phyloP scores from a whole-genome alignment of 2,888 invertebrate species.

The Sericinus montela region DNA sequence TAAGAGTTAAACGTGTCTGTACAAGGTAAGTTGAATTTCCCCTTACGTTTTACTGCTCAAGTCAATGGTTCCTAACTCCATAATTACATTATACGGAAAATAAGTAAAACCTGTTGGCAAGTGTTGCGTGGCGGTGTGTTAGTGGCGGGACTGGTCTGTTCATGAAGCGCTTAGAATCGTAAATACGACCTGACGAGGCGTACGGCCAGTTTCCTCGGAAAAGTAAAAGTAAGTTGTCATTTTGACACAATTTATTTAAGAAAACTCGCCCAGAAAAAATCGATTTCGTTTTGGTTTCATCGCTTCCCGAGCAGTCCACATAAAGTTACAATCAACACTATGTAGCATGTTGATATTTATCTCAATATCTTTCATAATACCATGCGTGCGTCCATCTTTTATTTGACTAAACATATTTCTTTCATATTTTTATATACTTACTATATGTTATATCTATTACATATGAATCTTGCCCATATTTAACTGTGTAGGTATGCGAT shows the following conservation, averaged over 20 bases:
- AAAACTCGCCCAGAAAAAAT: constrained; percentile 3
- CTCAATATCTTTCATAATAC: no score
- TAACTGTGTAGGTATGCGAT: constrained; percentile 17
- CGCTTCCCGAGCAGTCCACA: no score
- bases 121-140: constrained; percentile 29
- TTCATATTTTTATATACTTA: no score
- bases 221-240: constrained; percentile 42
- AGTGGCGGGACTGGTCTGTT: constrained; percentile 34
- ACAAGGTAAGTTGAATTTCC: constrained; percentile 27
- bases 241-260: constrained; percentile 7
- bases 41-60: constrained; percentile 24
- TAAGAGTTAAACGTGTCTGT: constrained; percentile 19
- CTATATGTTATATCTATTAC: no score
- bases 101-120: constrained; percentile 46
- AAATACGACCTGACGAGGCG: constrained; percentile 26
- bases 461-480: background rate
- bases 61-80: constrained; percentile 36
- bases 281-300: background rate
- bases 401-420: no score
- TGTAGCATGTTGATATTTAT: no score
- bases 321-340: no score
- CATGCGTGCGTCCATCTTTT: no score
- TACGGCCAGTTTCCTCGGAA: constrained; percentile 36
- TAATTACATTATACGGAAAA: constrained; percentile 54
- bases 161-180: constrained; percentile 34